phyloP scores from a whole-genome alignment of 2,797 vertebrate genomes.

The Macropodus opercularis region DNA sequence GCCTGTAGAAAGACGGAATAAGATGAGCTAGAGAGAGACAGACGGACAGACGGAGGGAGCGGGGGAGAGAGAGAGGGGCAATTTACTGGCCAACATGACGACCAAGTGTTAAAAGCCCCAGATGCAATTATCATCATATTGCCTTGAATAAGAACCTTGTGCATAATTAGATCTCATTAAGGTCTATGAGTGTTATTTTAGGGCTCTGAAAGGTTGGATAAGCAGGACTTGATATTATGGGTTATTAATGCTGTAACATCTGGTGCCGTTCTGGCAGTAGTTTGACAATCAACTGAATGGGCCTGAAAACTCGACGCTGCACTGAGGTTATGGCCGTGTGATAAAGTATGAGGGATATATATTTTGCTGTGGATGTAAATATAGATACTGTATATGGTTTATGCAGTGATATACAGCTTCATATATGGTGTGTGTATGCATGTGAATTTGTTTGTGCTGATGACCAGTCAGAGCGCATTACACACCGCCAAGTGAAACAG shows the following conservation, averaged over 20 bases:
- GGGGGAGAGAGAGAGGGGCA: conserved; percentile 48
- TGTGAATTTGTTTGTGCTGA: conserved; percentile 74
- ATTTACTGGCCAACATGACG: conserved; percentile 72
- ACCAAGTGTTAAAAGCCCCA: conserved; percentile 80
- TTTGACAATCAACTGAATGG: conserved; percentile 32
- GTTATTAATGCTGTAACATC: conserved; percentile 79
- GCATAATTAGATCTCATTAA: conserved; percentile 81
- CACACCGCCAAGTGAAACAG: conserved; percentile 94
- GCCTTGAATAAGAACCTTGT: conserved; percentile 76
- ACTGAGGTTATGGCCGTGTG: conserved; percentile 27
- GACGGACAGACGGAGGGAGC: conserved; percentile 31
- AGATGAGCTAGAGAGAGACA: conserved; percentile 1
- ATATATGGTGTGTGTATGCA: conserved; percentile 43
- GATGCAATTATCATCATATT: conserved; percentile 79
- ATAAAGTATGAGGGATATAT: conserved; percentile 27
- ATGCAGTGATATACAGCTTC: conserved; percentile 35
- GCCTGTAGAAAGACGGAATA: conserved; percentile 53
- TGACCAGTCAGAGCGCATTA: conserved; percentile 98
- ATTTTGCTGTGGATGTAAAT: conserved; percentile 14
- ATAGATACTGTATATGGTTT: conserved; percentile 32
- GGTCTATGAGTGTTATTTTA: conserved; percentile 81
- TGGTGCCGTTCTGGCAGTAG: conserved; percentile 70
- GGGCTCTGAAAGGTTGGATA: conserved; percentile 76
- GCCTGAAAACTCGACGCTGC: conserved; percentile 28
- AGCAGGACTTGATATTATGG: conserved; percentile 81